Base-by-base conservation (phyloP, 2,888 invertebrate species). In the Pseudanteris insignis region DNA sequence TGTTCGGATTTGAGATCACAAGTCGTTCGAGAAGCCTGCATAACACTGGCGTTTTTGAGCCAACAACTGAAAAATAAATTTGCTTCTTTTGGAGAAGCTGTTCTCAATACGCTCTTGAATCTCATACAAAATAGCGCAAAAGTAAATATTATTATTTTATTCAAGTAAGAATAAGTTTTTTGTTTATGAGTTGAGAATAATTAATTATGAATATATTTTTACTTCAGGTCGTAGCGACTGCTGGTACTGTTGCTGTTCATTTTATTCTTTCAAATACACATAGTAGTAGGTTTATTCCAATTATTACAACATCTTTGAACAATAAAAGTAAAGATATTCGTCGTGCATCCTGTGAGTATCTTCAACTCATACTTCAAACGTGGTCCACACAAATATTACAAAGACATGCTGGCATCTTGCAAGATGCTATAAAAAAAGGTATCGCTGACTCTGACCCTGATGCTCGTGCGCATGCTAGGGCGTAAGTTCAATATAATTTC, bases 81-180 rank as follows among this genome's bases (percentile, higher is more conserved):
- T 69, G 96, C 96, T 67, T 90, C 89, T 75, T 90, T 94, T 81
- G 90, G 91, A 29, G 90, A 95, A 76, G 85, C 88, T 65, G 85
- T 96, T 43, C 81, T 98, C 36, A 90, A 90, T 64, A 86, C 88
- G 69, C 82, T 98, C 15, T 92, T 98, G 74, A 89, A 89, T 77
- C 86, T 97, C 55, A 92, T 97, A 80, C 94, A 93, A 73, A 98
- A 96, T 79, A 93, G 94, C 67, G 96, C 95, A 64, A 98, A 97
- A 86, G 92, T 94, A 73, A 41, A 32, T 13, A 11, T 33, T 1
- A 7, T 12, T 21, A 15, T 18, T 38, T 30, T 38, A 6, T 11
- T 10, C 10, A 21, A n/a, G n/a, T n/a, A n/a, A n/a, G n/a, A n/a
- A n/a, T n/a, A n/a, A n/a, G n/a, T n/a, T n/a, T n/a, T n/a, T n/a